Evolutionary conservation across 2,888 invertebrate genomes (phyloP), one percentile per base, ranked within the genome.

Genomic region (Chrysolina americana): DNA sequence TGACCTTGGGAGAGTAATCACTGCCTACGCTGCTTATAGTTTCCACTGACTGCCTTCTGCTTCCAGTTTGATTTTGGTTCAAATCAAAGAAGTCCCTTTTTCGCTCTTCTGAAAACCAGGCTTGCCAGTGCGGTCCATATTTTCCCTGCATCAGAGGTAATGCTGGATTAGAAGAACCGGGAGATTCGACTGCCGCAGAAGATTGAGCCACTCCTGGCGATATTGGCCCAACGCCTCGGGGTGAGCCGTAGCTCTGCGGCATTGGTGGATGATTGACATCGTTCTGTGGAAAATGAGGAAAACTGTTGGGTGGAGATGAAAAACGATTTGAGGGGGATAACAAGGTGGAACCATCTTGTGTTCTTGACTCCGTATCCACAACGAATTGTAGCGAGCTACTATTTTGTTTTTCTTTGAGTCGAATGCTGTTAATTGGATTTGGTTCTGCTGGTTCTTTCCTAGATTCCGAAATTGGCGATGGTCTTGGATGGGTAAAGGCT

Each of bases 1-100:
- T 50, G 17, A 70, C 41, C 41, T 53, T 72, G 0, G 76, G 70
- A 11, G 68, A 56, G 21, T 77, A 78, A 13, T 78, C 76, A 41
- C 76, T 75, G 13, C 75, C 75, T 0, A 48, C 78, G 44, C 75
- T 78, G 65, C 76, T 76, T 13, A 71, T 68, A 5, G 76, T 76
- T 50, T 78, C 78, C 41, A 73, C 64, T 0, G 78, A 78, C 41
- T 73, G 76, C 21, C 76, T 65, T 70, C 75, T 47, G 41, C 71
- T 41, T 47, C 65, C 17, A 21, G 50, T 36, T 21, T 44, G 41
- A 53, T 50, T 44, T 19, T 50, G 41, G 48, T 72, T 23, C 41
- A 70, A 53, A 62, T 59, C n/a, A n/a, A 59, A 65, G n/a, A 75
- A 65, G 2, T 69, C 70, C 13, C 66, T 75, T n/a, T 41, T 69